Conservation (phyloP, 2,888 invertebrate species). For the Sinotaia quadrata region DNA sequence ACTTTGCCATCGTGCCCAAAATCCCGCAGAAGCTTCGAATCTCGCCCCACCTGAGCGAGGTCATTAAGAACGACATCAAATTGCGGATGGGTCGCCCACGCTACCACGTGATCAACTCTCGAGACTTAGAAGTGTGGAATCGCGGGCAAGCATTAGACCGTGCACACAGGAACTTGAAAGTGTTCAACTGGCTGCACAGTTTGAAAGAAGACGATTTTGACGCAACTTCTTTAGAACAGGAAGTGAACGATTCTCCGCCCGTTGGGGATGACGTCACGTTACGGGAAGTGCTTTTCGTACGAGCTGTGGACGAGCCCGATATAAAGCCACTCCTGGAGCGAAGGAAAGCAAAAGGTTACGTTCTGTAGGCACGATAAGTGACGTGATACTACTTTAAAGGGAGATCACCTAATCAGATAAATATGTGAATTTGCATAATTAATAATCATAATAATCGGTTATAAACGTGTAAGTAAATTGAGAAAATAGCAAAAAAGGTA, state of each 20-base stretch:
- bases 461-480: too few relatives aligned
- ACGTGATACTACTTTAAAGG: not conserved
- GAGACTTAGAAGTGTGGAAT: slow-evolving; percentile 58
- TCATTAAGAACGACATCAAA: slow-evolving; percentile 60
- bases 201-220: slow-evolving; percentile 79
- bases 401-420: too few relatives aligned
- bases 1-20: slow-evolving; percentile 53
- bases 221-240: slow-evolving; percentile 39
- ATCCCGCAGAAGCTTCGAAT: slow-evolving; percentile 62
- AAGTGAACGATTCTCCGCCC: slow-evolving; percentile 41
- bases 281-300: slow-evolving; percentile 47
- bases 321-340: slow-evolving; percentile 48
- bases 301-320: slow-evolving; percentile 60
- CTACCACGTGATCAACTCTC: slow-evolving; percentile 55
- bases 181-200: slow-evolving; percentile 93
- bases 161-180: slow-evolving; percentile 87
- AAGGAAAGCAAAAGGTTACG: slow-evolving; percentile 13
- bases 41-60: slow-evolving; percentile 60
- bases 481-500: too few relatives aligned
- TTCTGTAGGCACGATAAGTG: not conserved
- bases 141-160: slow-evolving; percentile 52
- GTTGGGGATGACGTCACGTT: slow-evolving; percentile 34
- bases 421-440: too few relatives aligned
- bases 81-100: slow-evolving; percentile 64
- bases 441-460: too few relatives aligned